A percentile compares a stretch with the other conserved stretches of the same genome.
Conservation (phyloP, 2,888 invertebrate species). For the Deilephila elpenor region DNA sequence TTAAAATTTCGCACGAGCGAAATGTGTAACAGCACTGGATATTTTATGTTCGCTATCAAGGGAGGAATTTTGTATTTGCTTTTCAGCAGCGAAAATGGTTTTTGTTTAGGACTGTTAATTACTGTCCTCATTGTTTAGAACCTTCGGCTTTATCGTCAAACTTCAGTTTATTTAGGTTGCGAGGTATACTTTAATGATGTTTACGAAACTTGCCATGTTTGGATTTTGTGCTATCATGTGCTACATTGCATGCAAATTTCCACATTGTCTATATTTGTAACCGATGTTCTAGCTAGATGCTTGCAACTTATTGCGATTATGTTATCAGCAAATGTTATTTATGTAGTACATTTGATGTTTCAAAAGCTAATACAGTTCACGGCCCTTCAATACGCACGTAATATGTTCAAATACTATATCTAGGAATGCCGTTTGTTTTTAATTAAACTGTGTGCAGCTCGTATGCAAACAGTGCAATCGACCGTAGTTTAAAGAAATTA, state of each 20-base stretch:
- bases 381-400: background rate
- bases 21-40: constrained; percentile 29
- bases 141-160: constrained; percentile 35
- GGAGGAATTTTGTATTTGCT: constrained; percentile 30
- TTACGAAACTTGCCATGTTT: constrained; percentile 19
- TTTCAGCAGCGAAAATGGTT: constrained; percentile 41
- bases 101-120: constrained; percentile 48
- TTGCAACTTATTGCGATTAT: background rate
- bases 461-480: constrained; percentile 18
- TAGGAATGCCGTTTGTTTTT: background rate
- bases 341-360: background rate
- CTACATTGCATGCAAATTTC: background rate
- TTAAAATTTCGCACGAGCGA: constrained; percentile 23
- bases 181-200: constrained; percentile 28
- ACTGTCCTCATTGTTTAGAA: constrained; percentile 42
- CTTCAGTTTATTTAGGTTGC: constrained; percentile 37
- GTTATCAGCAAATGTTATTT: background rate
- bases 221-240: constrained; percentile 6
- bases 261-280: background rate
- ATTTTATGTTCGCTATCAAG: constrained; percentile 29
- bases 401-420: background rate
- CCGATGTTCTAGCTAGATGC: background rate
- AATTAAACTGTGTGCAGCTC: background rate
- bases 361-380: background rate
- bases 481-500: constrained; percentile 19